Base-by-base conservation (phyloP, 2,888 invertebrate species). In the Oasisia sp. region DNA sequence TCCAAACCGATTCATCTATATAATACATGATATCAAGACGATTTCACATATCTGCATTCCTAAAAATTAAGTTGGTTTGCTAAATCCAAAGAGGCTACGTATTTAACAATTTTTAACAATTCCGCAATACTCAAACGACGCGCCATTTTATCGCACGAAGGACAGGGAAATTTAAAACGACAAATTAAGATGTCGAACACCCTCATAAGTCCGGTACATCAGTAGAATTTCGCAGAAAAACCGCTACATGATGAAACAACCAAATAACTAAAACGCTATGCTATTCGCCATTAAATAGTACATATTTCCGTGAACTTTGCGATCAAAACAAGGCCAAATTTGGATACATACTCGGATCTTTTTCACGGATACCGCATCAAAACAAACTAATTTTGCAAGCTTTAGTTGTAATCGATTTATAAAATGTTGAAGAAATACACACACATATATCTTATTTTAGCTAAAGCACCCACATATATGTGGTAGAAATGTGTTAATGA, bases 121-220 rank as follows among this genome's bases (percentile, higher is more conserved):
- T 74, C 74, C 74, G 27, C 74, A 74, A 74, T 92, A 92, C 92
- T 92, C 89, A 92, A 92, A 92, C 92, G 92, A 92, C 92, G 92
- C 92, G 92, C 92, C 92, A 92, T 92, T 89, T 90, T 50, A 27
- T 89, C 91, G 90, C 44, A 32, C 44, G 90, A 32, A 92, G 91
- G 92, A 92, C 92, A 92, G 92, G 92, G 92, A 92, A 92, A 92
- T 92, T 92, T 92, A 92, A 92, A 92, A 89, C 44, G 90, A 38
- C 14, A n/a, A 90, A n/a, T 19, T 38, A 14, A 32, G 38, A 90
- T 32, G n/a, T 32, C 19, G n/a, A n/a, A 74, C n/a, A n/a, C 74
- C 27, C 27, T 74, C 3, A 27, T n/a, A n/a, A 19, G 74, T 74
- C 74, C 7, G 74, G 3, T 74, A n/a, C n/a, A 74, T 74, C 27